phyloP scores from a whole-genome alignment of 2,888 invertebrate species.

The Homarus gammarus region DNA sequence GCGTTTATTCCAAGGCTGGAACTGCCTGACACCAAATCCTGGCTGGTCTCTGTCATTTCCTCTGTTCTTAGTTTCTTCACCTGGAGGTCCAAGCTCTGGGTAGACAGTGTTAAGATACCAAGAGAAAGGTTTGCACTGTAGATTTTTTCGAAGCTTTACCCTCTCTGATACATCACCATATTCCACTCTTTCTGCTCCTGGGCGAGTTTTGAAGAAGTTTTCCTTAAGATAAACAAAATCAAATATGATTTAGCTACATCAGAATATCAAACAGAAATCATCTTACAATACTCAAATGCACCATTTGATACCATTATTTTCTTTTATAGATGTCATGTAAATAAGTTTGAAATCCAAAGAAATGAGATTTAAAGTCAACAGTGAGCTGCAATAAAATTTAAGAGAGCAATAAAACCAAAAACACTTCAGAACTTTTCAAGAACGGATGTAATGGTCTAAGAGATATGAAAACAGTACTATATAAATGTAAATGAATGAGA shows the following conservation, averaged over 20 bases:
- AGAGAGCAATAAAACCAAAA: not conserved
- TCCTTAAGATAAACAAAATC: constrained; percentile 81
- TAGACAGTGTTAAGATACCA: constrained; percentile 94
- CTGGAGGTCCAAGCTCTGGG: constrained; percentile 87
- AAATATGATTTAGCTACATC: not conserved
- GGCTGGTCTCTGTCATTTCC: constrained; percentile 78
- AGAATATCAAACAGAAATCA: too few species aligned
- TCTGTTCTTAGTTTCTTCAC: constrained; percentile 79
- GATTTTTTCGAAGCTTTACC: constrained; percentile 84
- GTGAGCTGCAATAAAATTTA: not conserved
- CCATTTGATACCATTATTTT: not conserved
- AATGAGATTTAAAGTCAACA: not conserved
- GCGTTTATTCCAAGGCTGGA: constrained; percentile 90
- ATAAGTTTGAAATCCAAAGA: not conserved
- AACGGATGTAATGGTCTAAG: too few species aligned
- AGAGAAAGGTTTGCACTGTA: constrained; percentile 89
- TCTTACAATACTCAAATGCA: too few species aligned
- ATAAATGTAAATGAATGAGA: too few species aligned
- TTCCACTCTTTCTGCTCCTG: constrained; percentile 80
- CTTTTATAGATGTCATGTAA: not conserved
- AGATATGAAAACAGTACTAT: too few species aligned
- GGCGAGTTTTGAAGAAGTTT: constrained; percentile 86
- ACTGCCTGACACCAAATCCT: constrained; percentile 81
- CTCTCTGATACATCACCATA: constrained; percentile 91
- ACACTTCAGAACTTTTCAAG: not conserved